Evolutionary conservation across 2,113 vertebrate genomes (phyloP).

Genomic region (Calidris pugnax): DNA sequence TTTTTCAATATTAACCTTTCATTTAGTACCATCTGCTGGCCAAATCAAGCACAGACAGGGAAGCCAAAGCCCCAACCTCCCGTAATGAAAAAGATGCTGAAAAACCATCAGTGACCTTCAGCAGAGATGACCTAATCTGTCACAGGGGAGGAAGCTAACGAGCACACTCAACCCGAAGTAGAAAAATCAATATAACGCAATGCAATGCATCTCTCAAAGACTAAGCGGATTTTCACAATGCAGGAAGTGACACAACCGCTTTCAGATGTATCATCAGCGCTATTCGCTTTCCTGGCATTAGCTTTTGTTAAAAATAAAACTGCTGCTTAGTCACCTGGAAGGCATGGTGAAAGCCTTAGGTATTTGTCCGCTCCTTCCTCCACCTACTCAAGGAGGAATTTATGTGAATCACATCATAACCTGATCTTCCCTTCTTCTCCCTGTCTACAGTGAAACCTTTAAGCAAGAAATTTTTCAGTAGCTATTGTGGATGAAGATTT

Average conservation of each 20-base stretch:
- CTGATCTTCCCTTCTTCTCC: neutral
- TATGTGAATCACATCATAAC: neutral
- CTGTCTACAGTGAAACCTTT: neutral
- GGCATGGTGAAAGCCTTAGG: neutral
- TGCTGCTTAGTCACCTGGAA: conserved; percentile 21
- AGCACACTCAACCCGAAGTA: neutral
- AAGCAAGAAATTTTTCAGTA: neutral
- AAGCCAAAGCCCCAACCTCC: neutral
- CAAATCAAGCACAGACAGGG: neutral
- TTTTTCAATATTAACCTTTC: conserved; percentile 13
- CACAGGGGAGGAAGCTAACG: neutral
- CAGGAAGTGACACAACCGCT: neutral
- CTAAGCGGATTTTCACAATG: neutral
- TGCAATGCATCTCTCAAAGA: neutral
- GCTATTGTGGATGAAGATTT: neutral
- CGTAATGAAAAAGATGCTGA: neutral
- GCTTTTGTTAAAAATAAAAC: conserved; percentile 13
- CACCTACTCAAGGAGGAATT: neutral
- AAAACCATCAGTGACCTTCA: neutral
- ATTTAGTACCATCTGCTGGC: conserved; percentile 59
- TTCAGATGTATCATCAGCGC: neutral
- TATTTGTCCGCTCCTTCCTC: neutral
- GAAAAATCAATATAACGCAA: neutral
- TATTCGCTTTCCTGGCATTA: neutral
- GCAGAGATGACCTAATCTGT: neutral